Conservation (phyloP, 1,140 invertebrate species). For the Aphis craccivora region DNA sequence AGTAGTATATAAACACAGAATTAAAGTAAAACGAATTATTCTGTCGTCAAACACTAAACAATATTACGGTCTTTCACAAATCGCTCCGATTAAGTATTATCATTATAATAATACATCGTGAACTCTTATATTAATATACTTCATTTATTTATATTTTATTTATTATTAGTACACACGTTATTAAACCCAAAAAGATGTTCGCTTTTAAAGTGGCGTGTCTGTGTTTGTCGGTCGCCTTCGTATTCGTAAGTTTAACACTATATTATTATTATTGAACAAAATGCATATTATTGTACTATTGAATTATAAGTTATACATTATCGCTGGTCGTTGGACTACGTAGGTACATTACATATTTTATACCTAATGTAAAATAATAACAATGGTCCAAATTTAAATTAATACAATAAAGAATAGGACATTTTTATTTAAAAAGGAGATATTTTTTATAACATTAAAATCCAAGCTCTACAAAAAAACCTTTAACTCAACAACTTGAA, state of each 20-base stretch:
- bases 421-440: too few relatives aligned
- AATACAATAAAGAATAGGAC: too few relatives aligned
- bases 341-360: neutral
- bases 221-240: neutral
- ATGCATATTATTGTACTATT: neutral
- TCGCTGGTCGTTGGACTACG: neutral
- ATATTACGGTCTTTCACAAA: neutral
- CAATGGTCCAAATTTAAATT: neutral
- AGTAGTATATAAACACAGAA: constrained; percentile 11
- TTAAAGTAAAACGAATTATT: constrained; percentile 32
- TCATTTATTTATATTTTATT: too few relatives aligned
- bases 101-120: neutral
- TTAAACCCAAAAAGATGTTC: constrained; percentile 5
- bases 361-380: neutral
- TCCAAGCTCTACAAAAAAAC: too few relatives aligned
- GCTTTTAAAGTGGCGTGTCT: constrained; percentile 1
- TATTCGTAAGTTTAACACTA: constrained; percentile 27
- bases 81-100: neutral
- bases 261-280: neutral
- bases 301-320: neutral
- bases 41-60: neutral
- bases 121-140: neutral
- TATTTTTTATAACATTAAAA: too few relatives aligned
- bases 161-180: neutral
- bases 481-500: too few relatives aligned